phyloP scores from a whole-genome alignment of 1,140 invertebrate genomes.

The Liolophura sinensis region DNA sequence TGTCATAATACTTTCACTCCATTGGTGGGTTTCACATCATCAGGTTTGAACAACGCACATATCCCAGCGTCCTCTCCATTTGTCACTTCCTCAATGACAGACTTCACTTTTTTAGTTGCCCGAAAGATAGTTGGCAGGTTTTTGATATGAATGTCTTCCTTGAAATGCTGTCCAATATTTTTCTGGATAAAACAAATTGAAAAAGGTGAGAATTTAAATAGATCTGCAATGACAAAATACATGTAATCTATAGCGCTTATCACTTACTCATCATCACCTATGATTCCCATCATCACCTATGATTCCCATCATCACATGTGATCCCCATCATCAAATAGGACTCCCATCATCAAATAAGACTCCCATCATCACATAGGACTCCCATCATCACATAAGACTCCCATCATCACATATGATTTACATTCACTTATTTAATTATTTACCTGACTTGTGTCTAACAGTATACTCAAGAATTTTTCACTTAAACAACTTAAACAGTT shows the following conservation, averaged over 20 bases:
- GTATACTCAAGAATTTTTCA: too few species aligned
- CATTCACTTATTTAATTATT: too few species aligned
- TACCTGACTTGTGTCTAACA: too few species aligned
- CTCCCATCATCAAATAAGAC: not conserved
- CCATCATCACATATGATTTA: too few species aligned
- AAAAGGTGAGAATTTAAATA: conserved; percentile 14
- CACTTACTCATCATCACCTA: not conserved
- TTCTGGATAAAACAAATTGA: conserved; percentile 68
- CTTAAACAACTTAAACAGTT: too few species aligned
- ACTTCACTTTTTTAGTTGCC: conserved; percentile 25
- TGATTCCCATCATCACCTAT: not conserved
- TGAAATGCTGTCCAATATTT: conserved; percentile 74
- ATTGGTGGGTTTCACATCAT: too few species aligned
- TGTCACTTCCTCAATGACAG: too few species aligned
- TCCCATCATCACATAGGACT: too few species aligned
- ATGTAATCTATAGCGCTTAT: not conserved
- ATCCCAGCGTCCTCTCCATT: too few species aligned
- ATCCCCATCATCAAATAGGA: not conserved
- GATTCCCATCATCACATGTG: not conserved
- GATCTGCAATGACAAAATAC: conserved; percentile 15
- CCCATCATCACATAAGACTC: too few species aligned
- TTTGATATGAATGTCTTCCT: conserved; percentile 81
- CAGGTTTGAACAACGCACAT: too few species aligned
- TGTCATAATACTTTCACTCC: too few species aligned
- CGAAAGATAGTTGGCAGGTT: conserved; percentile 72